phyloP scores from a whole-genome alignment of 92 coral and sea anemone genomes.

The Zoanthus sociatus region DNA sequence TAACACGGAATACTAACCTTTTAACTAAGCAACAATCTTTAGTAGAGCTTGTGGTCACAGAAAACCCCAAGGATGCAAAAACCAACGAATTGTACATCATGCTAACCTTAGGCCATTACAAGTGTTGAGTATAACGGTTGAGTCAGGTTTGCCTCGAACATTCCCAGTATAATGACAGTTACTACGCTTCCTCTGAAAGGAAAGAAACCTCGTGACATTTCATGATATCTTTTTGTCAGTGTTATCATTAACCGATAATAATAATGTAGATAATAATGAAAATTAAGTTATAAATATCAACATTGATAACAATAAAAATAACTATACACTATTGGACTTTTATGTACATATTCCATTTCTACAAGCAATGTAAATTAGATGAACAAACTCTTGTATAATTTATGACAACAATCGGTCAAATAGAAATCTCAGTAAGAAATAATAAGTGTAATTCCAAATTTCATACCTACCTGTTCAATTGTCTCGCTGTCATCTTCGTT shows the following conservation, averaged over 20 bases:
- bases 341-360: too few relatives aligned
- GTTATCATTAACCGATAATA: too few relatives aligned
- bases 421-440: too few relatives aligned
- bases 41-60: background rate
- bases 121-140: constrained; percentile 11
- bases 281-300: too few relatives aligned
- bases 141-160: constrained; percentile 6
- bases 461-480: background rate
- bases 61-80: background rate
- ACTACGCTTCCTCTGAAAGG: constrained; percentile 3
- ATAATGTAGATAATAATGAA: too few relatives aligned
- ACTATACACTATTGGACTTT: too few relatives aligned
- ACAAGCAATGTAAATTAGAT: too few relatives aligned
- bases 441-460: too few relatives aligned
- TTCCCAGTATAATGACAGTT: constrained; percentile 17
- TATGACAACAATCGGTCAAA: background rate
- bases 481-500: constrained; percentile 3
- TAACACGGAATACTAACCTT: too few relatives aligned
- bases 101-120: background rate
- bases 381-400: background rate
- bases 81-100: background rate
- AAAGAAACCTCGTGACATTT: background rate
- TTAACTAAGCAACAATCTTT: background rate
- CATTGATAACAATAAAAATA: background rate
- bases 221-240: background rate